phyloP scores from a whole-genome alignment of 37 sponge, comb jelly and placozoan species.

The Spongia lamella region DNA sequence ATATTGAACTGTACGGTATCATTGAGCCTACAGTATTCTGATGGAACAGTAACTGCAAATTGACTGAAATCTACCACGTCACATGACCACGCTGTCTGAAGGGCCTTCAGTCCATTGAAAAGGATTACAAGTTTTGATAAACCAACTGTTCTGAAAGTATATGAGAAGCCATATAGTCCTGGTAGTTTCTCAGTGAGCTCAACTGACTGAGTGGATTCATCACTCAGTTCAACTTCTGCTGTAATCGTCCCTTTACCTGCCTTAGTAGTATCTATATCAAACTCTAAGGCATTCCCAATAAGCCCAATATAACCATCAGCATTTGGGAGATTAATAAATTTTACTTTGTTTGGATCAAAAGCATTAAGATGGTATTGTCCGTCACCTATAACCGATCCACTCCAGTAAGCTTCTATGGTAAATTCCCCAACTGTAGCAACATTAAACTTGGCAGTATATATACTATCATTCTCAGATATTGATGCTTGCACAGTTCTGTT shows the following conservation, averaged over 20 bases:
- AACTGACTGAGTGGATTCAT: slow-evolving; percentile 16
- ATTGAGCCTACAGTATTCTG: slow-evolving; percentile 35
- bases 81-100: slow-evolving; percentile 30
- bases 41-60: slow-evolving; percentile 55
- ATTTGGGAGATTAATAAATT: slow-evolving; percentile 40
- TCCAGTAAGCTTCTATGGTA: slow-evolving; percentile 73
- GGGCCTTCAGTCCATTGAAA: slow-evolving; percentile 41
- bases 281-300: slow-evolving; percentile 25
- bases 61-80: slow-evolving; percentile 40
- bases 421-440: slow-evolving; percentile 71
- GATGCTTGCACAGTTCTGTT: slow-evolving; percentile 52
- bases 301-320: slow-evolving; percentile 9
- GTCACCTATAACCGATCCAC: slow-evolving; percentile 69
- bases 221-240: slow-evolving; percentile 21
- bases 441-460: slow-evolving; percentile 77
- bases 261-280: slow-evolving; percentile 38
- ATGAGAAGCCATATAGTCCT: slow-evolving; percentile 15
- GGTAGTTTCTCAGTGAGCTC: slow-evolving; percentile 6
- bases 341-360: too few relatives aligned
- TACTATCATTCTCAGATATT: slow-evolving; percentile 65
- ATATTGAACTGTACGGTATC: slow-evolving; percentile 64
- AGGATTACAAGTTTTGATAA: slow-evolving; percentile 40
- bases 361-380: slow-evolving; percentile 57
- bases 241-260: slow-evolving; percentile 42
- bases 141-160: slow-evolving; percentile 42